Conservation (phyloP, 2,888 invertebrate species). For the Drosophila borborema region DNA sequence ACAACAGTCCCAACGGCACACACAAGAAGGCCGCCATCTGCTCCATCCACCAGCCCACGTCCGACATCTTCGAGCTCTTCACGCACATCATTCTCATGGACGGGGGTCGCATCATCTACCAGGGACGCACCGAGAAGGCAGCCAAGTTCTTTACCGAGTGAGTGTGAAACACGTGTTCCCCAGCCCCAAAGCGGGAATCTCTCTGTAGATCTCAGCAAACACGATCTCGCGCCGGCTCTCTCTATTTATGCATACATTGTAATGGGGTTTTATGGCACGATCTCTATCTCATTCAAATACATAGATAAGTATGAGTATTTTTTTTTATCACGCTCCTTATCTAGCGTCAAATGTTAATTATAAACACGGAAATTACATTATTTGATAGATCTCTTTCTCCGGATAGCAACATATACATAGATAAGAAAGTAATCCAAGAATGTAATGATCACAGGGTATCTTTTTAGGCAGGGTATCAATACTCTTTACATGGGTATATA, state of each 20-base stretch:
- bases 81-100: conserved; percentile 92
- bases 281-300: background rate
- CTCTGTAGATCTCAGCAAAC: background rate
- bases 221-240: background rate
- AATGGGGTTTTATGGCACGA: background rate
- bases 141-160: conserved; percentile 89
- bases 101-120: conserved; percentile 91
- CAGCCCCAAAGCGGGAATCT: background rate
- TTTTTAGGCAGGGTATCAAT: no score
- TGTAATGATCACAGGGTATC: background rate
- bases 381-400: background rate
- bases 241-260: conserved; percentile 1
- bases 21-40: conserved; percentile 90
- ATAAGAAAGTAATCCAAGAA: background rate
- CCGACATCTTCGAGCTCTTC: conserved; percentile 93
- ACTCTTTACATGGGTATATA: no score
- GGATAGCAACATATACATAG: background rate
- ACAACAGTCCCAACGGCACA: conserved; percentile 67
- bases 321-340: conserved; percentile 5
- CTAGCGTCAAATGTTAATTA: background rate
- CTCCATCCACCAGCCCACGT: conserved; percentile 96
- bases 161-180: conserved; percentile 68
- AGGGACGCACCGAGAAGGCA: conserved; percentile 91
- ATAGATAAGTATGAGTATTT: background rate
- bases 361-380: conserved; percentile 3